Evolutionary conservation across 2,113 vertebrate genomes (phyloP).

Genomic region (Plecotus auritus): DNA sequence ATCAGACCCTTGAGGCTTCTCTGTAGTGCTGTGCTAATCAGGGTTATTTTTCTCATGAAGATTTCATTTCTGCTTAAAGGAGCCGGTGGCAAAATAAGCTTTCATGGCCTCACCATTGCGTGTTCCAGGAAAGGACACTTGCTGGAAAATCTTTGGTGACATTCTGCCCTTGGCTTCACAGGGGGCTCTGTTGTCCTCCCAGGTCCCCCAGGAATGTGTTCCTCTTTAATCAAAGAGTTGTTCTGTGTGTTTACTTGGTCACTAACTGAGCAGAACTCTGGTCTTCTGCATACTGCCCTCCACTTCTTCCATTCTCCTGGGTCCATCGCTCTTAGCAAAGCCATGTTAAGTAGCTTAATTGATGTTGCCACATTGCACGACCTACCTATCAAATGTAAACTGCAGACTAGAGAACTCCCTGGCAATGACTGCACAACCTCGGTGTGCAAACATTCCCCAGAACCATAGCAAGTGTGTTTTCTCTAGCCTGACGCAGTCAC

Average conservation of each 20-base stretch:
- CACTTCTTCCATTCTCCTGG: neutral
- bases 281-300: fast-evolving
- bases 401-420: neutral
- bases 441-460: neutral
- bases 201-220: fast-evolving
- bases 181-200: neutral
- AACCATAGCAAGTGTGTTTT: neutral
- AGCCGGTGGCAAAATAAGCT: slow-evolving; percentile 34
- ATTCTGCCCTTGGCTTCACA: neutral
- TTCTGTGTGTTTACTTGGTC: neutral
- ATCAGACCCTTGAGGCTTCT: slow-evolving; percentile 23
- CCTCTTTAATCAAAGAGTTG: neutral
- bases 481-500: neutral
- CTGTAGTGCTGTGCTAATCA: slow-evolving; percentile 46
- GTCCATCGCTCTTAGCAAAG: neutral
- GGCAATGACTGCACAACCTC: fast-evolving
- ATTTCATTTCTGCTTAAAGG: slow-evolving; percentile 39
- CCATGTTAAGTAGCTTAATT: neutral
- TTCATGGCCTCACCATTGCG: neutral
- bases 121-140: neutral
- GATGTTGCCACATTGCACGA: neutral
- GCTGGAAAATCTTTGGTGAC: neutral
- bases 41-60: slow-evolving; percentile 35
- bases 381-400: neutral
- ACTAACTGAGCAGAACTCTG: fast-evolving